Evolutionary conservation across 2,888 invertebrate species (phyloP), one percentile per base, ranked within the genome.

Genomic region (Trachelus stipa): DNA sequence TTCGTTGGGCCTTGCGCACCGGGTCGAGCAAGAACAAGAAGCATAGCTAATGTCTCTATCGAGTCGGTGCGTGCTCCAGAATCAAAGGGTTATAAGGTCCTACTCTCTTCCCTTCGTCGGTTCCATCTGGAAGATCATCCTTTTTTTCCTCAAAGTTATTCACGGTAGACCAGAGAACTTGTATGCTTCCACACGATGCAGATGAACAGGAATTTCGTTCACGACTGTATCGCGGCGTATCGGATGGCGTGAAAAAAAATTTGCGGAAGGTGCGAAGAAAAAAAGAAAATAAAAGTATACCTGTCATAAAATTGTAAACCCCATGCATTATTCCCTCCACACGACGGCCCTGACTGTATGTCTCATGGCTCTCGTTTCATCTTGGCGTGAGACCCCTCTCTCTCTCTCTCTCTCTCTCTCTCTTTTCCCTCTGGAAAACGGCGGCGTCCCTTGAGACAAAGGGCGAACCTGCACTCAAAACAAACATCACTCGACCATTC

Each of bases 401-500:
- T 33, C 33, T 23, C 40, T 40, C 15, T 23, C 15, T 40, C 40
- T 56, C 40, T 37, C 15, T 40, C 40, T 40, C 37, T 15, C 15
- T 40, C 12, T 40, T 4, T 40, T 74, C 12, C 34, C 1, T 40
- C 23, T 56, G 33, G 75, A 78, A 78, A 78, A 78, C 75, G 87
- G 85, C 87, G 86, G 85, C 86, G 84, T 84, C 82, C 75, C 82
- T 83, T 86, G 85, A 90, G 86, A 90, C 90, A 90, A 90, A 89
- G 86, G 83, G 82, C 85, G 85, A 88, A 90, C 88, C 89, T 88
- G 89, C 83, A 87, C 90, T 89, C 89, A 90, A 90, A 90, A 90
- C 90, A 90, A 90, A 90, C 89, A 90, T 90, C 82, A 85, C 85
- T 87, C 83, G 80, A 80, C 84, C 84, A 87, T 88, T 88, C 85